phyloP scores from a whole-genome alignment of 2,797 vertebrate species.

The Danio kyathit region DNA sequence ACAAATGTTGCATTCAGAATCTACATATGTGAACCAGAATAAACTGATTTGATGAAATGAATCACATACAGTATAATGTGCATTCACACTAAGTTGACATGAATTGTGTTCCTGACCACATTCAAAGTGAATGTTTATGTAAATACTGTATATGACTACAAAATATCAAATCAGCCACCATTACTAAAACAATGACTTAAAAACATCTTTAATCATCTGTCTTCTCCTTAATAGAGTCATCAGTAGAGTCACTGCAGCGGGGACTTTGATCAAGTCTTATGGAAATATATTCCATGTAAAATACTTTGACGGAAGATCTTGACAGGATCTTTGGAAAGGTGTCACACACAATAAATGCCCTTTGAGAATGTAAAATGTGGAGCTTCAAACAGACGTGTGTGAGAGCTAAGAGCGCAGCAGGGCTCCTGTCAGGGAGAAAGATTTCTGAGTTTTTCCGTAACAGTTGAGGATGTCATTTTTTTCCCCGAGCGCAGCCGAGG shows the following conservation, averaged over 20 bases:
- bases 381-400: constrained; percentile 23
- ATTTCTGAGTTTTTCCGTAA: constrained; percentile 64
- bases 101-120: not conserved
- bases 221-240: constrained; percentile 24
- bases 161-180: too few relatives aligned
- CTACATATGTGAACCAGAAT: not conserved
- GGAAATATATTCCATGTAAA: constrained; percentile 26
- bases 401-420: constrained; percentile 31
- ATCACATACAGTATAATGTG: too few relatives aligned
- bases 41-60: not conserved
- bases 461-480: constrained; percentile 56
- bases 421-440: constrained; percentile 38
- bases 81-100: too few relatives aligned
- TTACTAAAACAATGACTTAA: not conserved
- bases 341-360: constrained; percentile 41
- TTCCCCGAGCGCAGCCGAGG: constrained; percentile 64
- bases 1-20: not conserved
- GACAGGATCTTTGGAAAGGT: constrained; percentile 26
- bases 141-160: too few relatives aligned
- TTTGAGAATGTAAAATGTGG: constrained; percentile 36
- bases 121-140: too few relatives aligned
- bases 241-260: not conserved
- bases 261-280: constrained; percentile 17
- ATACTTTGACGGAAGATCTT: constrained; percentile 8
- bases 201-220: not conserved